These are phyloP conservation scores for Cranoglanis bouderius DNA, from an alignment of 2,113 vertebrate species.

Conservation along the genomic window DNA sequence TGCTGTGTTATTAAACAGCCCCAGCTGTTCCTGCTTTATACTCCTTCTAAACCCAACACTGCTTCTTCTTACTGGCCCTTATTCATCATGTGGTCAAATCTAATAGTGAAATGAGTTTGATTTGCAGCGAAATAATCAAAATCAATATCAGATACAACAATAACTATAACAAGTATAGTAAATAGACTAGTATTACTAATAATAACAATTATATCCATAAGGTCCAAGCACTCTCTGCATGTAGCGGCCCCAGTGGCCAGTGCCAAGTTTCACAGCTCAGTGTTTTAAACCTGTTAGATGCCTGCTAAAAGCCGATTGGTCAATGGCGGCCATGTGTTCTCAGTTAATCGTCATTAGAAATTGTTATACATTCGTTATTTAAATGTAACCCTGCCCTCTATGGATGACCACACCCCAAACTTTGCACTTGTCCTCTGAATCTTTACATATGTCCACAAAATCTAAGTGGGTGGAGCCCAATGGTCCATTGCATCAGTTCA, in stretches of 20 bases:
- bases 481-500: no score
- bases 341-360: neutral
- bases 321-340: neutral
- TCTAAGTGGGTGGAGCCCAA: neutral
- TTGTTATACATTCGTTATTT: neutral
- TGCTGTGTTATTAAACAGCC: constrained; percentile 3
- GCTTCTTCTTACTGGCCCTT: neutral
- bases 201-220: neutral
- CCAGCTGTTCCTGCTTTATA: neutral
- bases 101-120: neutral
- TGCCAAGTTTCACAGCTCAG: neutral
- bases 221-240: neutral
- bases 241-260: neutral
- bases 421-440: no score
- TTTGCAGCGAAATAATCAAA: neutral
- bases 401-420: no score
- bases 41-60: neutral
- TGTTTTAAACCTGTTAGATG: neutral
- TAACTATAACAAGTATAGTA: no score
- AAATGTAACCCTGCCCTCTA: no score
- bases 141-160: neutral
- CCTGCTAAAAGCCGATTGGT: neutral
- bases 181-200: neutral
- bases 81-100: neutral
- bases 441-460: neutral